A percentile compares a stretch with the other conserved stretches of the same genome.
Conservation (phyloP, 2,888 invertebrate genomes). For the Cryptops parisi region DNA sequence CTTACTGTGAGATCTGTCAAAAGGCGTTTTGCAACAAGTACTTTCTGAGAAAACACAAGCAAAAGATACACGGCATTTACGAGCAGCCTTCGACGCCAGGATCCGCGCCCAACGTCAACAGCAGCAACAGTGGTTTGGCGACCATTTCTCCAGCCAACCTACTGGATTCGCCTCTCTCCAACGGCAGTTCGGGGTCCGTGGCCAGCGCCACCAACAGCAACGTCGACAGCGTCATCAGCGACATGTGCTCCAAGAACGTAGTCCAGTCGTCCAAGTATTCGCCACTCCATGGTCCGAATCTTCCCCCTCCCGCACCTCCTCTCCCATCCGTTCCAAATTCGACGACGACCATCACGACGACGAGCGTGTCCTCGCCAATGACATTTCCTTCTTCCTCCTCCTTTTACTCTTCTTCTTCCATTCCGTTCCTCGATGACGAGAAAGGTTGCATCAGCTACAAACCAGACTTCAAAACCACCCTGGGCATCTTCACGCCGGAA, state of each 20-base stretch:
- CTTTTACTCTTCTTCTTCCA: not conserved
- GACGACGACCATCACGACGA: too few relatives aligned
- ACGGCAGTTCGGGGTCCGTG: constrained; percentile 6
- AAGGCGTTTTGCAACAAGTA: constrained; percentile 58
- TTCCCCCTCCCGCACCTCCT: constrained; percentile 1
- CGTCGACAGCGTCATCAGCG: constrained; percentile 6
- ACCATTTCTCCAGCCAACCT: constrained; percentile 8
- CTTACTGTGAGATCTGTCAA: constrained; percentile 53
- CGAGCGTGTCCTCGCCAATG: not conserved
- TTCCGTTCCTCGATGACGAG: constrained; percentile 1
- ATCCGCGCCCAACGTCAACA: constrained; percentile 5
- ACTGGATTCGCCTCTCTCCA: constrained; percentile 11
- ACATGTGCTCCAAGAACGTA: constrained; percentile 2
- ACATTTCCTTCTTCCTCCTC: not conserved
- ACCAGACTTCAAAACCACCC: constrained; percentile 12
- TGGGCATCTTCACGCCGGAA: constrained; percentile 45
- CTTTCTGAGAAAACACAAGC: constrained; percentile 52
- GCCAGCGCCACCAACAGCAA: constrained; percentile 11
- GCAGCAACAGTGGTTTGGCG: not conserved
- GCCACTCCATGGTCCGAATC: constrained; percentile 1
- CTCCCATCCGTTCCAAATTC: not conserved
- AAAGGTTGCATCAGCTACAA: constrained; percentile 2
- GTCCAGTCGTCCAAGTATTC: constrained; percentile 6
- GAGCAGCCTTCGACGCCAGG: constrained; percentile 16
- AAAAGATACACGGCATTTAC: constrained; percentile 46